Conservation (phyloP, 1,140 invertebrate species). For the Coelopa frigida region DNA sequence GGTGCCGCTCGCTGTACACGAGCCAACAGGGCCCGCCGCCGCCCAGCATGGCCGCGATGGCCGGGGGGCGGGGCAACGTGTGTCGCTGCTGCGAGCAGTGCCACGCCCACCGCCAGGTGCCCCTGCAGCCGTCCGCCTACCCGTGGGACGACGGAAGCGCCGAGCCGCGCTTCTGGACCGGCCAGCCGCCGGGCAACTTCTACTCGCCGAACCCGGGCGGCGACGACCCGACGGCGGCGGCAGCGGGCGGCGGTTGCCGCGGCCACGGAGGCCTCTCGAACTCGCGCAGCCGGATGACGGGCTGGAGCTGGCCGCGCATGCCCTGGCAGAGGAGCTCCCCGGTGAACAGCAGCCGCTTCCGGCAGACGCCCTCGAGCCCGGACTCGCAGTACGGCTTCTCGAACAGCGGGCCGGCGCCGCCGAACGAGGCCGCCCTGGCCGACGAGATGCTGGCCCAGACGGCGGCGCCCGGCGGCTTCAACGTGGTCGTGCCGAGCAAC, state of each 20-base stretch:
- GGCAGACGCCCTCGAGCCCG: conserved; percentile 47
- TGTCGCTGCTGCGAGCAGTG: conserved; percentile 44
- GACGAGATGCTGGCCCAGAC: conserved; percentile 31
- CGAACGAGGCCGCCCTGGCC: conserved; percentile 11
- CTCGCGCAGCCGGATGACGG: conserved; percentile 47
- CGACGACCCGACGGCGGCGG: conserved; percentile 30
- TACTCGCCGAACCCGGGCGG: conserved; percentile 73
- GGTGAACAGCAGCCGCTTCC: conserved; percentile 30
- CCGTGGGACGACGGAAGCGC: conserved; percentile 35
- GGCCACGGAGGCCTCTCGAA: conserved; percentile 32
- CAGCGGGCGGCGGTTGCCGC: conserved; percentile 8
- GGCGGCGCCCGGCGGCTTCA: conserved; percentile 15
- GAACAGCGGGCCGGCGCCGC: conserved; percentile 3
- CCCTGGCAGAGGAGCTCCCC: conserved; percentile 48
- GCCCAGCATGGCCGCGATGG: conserved; percentile 20
- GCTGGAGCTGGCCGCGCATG: conserved; percentile 54
- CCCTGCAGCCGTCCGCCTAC: conserved; percentile 27
- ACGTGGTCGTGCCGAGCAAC: conserved; percentile 28
- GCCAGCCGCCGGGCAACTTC: conserved; percentile 55
- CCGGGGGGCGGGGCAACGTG: conserved; percentile 20
- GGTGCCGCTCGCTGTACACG: conserved; percentile 69
- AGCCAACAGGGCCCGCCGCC: conserved; percentile 47
- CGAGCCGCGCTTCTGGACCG: conserved; percentile 31
- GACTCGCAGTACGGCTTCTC: conserved; percentile 63
- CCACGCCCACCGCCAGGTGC: conserved; percentile 39